Evolutionary conservation across 2,888 invertebrate genomes (phyloP).

Genomic region (Ischnus inquisitorius): DNA sequence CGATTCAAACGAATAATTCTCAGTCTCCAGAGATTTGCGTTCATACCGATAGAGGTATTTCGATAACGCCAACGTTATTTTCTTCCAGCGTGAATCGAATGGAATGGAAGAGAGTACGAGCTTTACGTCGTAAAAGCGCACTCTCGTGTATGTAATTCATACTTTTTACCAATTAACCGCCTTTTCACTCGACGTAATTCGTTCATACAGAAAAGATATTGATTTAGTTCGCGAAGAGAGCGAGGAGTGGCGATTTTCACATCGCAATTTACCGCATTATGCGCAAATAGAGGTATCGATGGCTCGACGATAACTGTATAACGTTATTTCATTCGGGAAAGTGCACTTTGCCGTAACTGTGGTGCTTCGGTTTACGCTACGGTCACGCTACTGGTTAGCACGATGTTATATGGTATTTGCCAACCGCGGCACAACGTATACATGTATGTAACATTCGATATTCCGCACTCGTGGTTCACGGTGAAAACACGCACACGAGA

Average conservation of each 20-base stretch:
- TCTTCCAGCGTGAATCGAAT: neutral
- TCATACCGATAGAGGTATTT: neutral
- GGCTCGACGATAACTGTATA: conserved; percentile 37
- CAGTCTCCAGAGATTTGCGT: neutral
- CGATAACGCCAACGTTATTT: neutral
- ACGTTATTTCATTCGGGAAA: conserved; percentile 49
- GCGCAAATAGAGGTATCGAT: conserved; percentile 14
- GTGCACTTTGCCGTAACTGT: conserved; percentile 57
- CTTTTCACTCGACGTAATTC: too few relatives aligned
- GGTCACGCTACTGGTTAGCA: conserved; percentile 33
- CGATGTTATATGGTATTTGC: conserved; percentile 38
- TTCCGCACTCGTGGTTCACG: conserved; percentile 35
- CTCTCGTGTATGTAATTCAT: too few relatives aligned
- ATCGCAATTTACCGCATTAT: conserved; percentile 30
- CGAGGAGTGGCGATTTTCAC: neutral
- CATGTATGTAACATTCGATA: conserved; percentile 45
- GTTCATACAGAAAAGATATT: neutral
- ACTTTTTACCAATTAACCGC: too few relatives aligned
- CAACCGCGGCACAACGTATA: neutral
- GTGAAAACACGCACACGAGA: conserved; percentile 32
- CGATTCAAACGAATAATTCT: neutral
- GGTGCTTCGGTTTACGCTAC: conserved; percentile 50
- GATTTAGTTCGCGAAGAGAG: neutral
- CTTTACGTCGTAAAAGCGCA: too few relatives aligned
- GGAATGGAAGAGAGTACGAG: too few relatives aligned